Conservation (phyloP, 2,797 vertebrate species). For the Acomys russatus region DNA sequence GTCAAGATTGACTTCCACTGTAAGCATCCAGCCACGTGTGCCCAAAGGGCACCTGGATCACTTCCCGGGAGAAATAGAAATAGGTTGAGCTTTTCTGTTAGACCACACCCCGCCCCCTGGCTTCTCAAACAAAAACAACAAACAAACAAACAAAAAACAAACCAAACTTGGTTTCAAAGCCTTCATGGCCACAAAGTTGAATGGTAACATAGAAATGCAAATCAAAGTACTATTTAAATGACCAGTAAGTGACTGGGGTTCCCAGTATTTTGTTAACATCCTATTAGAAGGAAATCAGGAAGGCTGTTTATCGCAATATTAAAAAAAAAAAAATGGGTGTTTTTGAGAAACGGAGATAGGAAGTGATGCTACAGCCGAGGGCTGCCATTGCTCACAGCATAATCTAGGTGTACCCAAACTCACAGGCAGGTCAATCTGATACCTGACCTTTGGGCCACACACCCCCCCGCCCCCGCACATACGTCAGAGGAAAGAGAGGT, state of each 20-base stretch:
- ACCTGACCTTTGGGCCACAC: neutral
- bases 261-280: constrained; percentile 1
- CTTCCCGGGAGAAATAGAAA: neutral
- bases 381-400: neutral
- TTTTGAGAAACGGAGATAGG: constrained; percentile 40
- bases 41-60: neutral
- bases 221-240: constrained; percentile 35
- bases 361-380: neutral
- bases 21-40: neutral
- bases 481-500: neutral
- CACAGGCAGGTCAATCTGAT: neutral
- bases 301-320: constrained; percentile 16
- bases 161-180: neutral
- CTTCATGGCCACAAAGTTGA: constrained; percentile 24
- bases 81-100: neutral
- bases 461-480: neutral
- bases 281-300: constrained; percentile 19
- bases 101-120: neutral
- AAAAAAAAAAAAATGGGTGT: neutral
- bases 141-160: no score
- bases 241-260: constrained; percentile 8
- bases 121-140: neutral
- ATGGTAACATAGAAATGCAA: neutral
- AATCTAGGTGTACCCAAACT: constrained; percentile 10
- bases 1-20: constrained; percentile 5